Percentiles rank a stretch among this genome's conserved stretches.
Evolutionary conservation across 2,113 vertebrate species (phyloP).

Genomic region (Neodontobutis hainanensis): DNA sequence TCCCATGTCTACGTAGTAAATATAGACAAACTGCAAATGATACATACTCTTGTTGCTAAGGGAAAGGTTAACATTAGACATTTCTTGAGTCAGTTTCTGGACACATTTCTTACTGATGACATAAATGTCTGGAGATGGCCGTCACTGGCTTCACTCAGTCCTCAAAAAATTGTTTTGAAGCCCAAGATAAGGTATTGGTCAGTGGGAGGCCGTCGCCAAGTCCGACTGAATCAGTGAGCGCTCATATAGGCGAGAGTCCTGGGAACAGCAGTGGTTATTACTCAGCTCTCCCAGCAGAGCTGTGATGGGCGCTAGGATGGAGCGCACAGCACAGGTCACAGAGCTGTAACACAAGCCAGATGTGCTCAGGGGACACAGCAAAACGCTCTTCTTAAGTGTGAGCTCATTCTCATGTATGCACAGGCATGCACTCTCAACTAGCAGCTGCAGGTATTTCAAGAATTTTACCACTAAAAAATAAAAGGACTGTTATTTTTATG

Average conservation of each 20-base stretch:
- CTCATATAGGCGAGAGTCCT: slow-evolving; percentile 51
- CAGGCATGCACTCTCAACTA: neutral
- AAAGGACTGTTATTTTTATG: slow-evolving; percentile 1
- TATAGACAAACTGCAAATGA: no score
- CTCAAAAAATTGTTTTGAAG: slow-evolving; percentile 26
- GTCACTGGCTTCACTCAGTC: slow-evolving; percentile 13
- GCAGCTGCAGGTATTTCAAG: slow-evolving; percentile 52
- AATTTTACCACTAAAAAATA: slow-evolving; percentile 41
- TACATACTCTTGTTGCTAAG: neutral
- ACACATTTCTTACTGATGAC: slow-evolving; percentile 23
- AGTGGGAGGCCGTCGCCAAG: slow-evolving; percentile 49
- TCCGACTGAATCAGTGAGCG: slow-evolving; percentile 53
- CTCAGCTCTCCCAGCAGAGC: slow-evolving; percentile 55
- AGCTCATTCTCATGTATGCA: slow-evolving; percentile 23
- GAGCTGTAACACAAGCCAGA: slow-evolving; percentile 79
- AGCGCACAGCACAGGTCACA: slow-evolving; percentile 69
- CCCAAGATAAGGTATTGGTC: slow-evolving; percentile 34
- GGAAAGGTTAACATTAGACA: slow-evolving; percentile 1
- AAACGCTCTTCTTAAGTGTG: slow-evolving; percentile 46
- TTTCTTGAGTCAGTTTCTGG: slow-evolving; percentile 13
- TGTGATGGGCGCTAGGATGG: slow-evolving; percentile 59
- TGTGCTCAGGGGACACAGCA: slow-evolving; percentile 69
- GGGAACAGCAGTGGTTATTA: slow-evolving; percentile 64
- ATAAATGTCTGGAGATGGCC: slow-evolving; percentile 12
- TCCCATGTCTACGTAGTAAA: no score